Percentiles rank a stretch among this genome's conserved stretches.
Conservation (phyloP, 2,797 vertebrate species). For the Chaetodon trifasciatus region DNA sequence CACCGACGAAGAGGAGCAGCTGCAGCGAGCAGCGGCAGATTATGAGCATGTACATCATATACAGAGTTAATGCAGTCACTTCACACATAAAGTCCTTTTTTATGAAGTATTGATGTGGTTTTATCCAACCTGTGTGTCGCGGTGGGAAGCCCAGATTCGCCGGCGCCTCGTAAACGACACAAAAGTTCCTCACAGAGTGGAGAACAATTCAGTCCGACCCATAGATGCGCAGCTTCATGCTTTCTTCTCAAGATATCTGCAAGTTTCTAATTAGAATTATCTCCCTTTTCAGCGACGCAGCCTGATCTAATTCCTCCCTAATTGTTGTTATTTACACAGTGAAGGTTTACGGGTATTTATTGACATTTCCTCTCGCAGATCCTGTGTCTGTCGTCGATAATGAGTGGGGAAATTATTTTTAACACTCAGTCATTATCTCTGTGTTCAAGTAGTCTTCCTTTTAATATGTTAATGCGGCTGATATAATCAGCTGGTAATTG, state of each 20-base stretch:
- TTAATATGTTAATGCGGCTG: constrained; percentile 85
- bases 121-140: background rate
- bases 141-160: background rate
- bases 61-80: background rate
- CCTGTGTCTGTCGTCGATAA: constrained; percentile 74
- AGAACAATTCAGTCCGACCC: constrained; percentile 45
- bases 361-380: constrained; percentile 63
- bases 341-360: constrained; percentile 80
- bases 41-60: background rate
- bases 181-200: constrained; percentile 57
- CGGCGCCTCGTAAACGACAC: constrained; percentile 52
- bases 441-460: constrained; percentile 83
- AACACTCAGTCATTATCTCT: constrained; percentile 83
- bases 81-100: constrained; percentile 20
- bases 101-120: constrained; percentile 20
- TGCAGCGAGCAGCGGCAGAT: background rate
- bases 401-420: constrained; percentile 80
- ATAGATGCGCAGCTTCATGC: constrained; percentile 33
- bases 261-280: constrained; percentile 81
- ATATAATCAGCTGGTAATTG: constrained; percentile 84
- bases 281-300: constrained; percentile 63
- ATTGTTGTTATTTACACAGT: constrained; percentile 84
- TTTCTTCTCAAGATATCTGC: constrained; percentile 58
- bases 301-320: constrained; percentile 74
- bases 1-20: background rate